Evolutionary conservation across 2,113 vertebrate species (phyloP).

Genomic region (Lycaon pictus): DNA sequence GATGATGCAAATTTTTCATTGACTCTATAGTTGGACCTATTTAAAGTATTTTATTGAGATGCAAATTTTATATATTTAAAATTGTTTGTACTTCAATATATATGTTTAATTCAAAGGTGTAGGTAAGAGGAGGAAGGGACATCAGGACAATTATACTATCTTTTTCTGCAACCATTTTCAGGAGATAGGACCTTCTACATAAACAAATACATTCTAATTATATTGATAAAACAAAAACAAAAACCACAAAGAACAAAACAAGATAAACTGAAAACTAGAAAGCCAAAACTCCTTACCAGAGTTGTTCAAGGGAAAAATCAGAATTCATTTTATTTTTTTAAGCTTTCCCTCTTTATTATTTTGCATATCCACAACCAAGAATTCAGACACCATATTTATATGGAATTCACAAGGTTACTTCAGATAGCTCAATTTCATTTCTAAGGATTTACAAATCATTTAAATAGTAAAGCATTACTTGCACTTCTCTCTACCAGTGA

Average conservation of each 20-base stretch:
- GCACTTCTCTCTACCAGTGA: background rate
- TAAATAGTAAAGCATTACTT: background rate
- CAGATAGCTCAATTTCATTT: background rate
- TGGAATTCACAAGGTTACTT: background rate
- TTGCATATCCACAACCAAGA: background rate
- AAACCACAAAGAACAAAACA: background rate
- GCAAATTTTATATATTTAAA: slow-evolving; percentile 64
- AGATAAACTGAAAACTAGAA: background rate
- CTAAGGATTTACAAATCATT: background rate
- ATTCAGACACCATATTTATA: background rate
- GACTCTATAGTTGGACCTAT: slow-evolving; percentile 27
- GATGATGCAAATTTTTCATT: slow-evolving; percentile 54
- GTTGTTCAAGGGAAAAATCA: background rate
- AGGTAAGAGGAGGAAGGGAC: background rate
- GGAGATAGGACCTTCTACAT: background rate
- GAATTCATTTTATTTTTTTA: background rate
- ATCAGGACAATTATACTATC: background rate
- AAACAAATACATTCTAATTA: background rate
- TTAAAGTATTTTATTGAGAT: slow-evolving; percentile 70
- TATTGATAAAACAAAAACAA: background rate
- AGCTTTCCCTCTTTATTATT: background rate
- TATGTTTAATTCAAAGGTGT: slow-evolving; percentile 69
- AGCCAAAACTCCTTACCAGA: background rate
- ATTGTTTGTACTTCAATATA: slow-evolving; percentile 60
- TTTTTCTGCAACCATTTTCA: slow-evolving; percentile 45